These are phyloP conservation scores for Orthonyx spaldingii DNA, from an alignment of 2,113 vertebrate species.

Conservation along the genomic window DNA sequence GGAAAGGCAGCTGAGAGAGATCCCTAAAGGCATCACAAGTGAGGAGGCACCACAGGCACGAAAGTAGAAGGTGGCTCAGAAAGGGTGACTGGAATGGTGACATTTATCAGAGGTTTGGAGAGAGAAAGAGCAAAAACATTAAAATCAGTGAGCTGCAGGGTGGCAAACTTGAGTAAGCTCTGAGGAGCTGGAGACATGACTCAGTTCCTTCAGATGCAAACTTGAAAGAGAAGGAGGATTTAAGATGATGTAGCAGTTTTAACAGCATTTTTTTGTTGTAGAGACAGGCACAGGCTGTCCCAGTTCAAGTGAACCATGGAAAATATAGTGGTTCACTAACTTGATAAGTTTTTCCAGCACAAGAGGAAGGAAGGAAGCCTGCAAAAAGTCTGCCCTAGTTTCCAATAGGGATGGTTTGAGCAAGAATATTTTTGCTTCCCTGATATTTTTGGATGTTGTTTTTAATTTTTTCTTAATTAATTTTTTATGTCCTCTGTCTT, in stretches of 20 bases:
- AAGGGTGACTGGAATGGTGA: not conserved
- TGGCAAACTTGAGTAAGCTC: not conserved
- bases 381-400: conserved; percentile 26
- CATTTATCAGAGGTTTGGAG: not conserved
- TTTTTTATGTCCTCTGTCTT: not conserved
- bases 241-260: not conserved
- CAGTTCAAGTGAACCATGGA: not conserved
- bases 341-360: not conserved
- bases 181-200: not conserved
- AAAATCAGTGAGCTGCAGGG: not conserved
- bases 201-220: not conserved
- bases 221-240: not conserved
- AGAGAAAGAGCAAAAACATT: not conserved
- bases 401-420: not conserved
- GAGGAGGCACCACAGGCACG: not conserved
- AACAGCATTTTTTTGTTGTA: not conserved
- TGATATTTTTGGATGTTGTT: not conserved
- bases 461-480: not conserved
- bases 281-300: not conserved
- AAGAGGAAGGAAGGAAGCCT: conserved; percentile 17
- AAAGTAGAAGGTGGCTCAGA: not conserved
- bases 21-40: not conserved
- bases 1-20: not conserved
- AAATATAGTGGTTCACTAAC: not conserved
- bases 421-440: not conserved